phyloP scores from a whole-genome alignment of 92 coral and sea anemone species.

The Porites divaricata region DNA sequence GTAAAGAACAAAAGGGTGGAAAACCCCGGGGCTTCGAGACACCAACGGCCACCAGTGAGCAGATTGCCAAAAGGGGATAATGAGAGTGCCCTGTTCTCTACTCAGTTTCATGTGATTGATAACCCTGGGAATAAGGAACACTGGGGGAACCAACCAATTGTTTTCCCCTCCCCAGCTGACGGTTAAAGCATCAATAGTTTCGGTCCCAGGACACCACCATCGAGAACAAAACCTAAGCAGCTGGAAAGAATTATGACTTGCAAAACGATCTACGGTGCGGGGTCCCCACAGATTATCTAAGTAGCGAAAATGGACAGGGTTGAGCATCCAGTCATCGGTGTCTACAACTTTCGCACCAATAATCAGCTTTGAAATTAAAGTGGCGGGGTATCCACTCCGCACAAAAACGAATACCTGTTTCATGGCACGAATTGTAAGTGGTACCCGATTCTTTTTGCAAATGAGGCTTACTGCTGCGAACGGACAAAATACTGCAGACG shows the following conservation, averaged over 20 bases:
- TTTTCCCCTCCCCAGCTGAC: slow-evolving; percentile 60
- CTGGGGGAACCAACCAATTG: slow-evolving; percentile 73
- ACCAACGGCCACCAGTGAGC: slow-evolving; percentile 55
- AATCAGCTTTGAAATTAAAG: slow-evolving; percentile 62
- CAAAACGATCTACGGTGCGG: slow-evolving; percentile 52
- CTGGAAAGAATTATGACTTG: slow-evolving; percentile 45
- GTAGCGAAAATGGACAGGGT: slow-evolving; percentile 43
- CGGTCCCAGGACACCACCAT: slow-evolving; percentile 63
- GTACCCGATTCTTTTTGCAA: slow-evolving; percentile 50
- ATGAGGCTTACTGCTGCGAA: slow-evolving; percentile 18
- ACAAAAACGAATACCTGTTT: slow-evolving; percentile 39
- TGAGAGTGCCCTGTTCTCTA: slow-evolving; percentile 24
- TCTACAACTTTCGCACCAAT: slow-evolving; percentile 71
- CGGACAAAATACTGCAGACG: slow-evolving; percentile 18
- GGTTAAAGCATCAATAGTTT: slow-evolving; percentile 70
- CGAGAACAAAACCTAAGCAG: slow-evolving; percentile 56
- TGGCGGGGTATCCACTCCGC: slow-evolving; percentile 63
- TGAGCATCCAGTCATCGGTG: slow-evolving; percentile 31
- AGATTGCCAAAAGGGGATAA: slow-evolving; percentile 56
- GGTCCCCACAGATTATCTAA: slow-evolving; percentile 52
- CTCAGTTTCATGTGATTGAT: slow-evolving; percentile 33
- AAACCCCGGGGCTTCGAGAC: slow-evolving; percentile 18
- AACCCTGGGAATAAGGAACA: slow-evolving; percentile 53
- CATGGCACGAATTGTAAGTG: slow-evolving; percentile 24
- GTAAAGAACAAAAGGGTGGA: slow-evolving; percentile 36